A percentile compares a stretch with the other conserved stretches of the same genome.
phyloP scores from a whole-genome alignment of 2,888 invertebrate genomes.

The Harmothoe impar region DNA sequence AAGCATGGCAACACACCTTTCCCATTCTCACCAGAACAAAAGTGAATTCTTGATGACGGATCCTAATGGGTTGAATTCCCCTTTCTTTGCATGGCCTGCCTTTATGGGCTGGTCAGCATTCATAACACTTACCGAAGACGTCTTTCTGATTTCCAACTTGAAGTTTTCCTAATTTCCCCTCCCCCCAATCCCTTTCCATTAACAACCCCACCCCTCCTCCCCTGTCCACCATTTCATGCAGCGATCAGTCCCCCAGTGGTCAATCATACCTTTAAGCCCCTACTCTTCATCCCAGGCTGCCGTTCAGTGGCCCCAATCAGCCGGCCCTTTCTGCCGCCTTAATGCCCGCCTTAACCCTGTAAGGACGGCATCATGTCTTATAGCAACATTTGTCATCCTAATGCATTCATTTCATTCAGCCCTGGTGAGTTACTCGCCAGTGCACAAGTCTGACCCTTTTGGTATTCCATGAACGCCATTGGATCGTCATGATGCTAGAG shows the following conservation, averaged over 20 bases:
- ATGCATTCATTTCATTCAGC: too few species aligned
- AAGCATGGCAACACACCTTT: neutral
- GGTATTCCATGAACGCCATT: too few species aligned
- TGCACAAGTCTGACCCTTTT: too few species aligned
- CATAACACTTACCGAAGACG: neutral
- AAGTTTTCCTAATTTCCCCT: conserved; percentile 2
- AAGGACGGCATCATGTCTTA: too few species aligned
- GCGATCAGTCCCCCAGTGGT: neutral
- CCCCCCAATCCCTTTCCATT: neutral
- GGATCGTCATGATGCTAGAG: too few species aligned
- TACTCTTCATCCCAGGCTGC: neutral
- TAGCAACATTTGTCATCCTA: too few species aligned
- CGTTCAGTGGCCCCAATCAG: neutral
- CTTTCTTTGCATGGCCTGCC: neutral
- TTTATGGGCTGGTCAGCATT: neutral
- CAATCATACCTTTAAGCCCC: neutral
- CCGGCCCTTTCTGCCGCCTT: neutral
- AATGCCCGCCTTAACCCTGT: too few species aligned
- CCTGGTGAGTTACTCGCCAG: too few species aligned
- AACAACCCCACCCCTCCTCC: neutral
- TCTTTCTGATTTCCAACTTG: neutral
- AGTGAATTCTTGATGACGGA: neutral
- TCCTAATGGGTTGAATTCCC: neutral
- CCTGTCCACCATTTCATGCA: neutral
- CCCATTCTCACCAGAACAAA: neutral